Conservation (phyloP, 2,113 vertebrate species). For the Ibidorhyncha struthersii region DNA sequence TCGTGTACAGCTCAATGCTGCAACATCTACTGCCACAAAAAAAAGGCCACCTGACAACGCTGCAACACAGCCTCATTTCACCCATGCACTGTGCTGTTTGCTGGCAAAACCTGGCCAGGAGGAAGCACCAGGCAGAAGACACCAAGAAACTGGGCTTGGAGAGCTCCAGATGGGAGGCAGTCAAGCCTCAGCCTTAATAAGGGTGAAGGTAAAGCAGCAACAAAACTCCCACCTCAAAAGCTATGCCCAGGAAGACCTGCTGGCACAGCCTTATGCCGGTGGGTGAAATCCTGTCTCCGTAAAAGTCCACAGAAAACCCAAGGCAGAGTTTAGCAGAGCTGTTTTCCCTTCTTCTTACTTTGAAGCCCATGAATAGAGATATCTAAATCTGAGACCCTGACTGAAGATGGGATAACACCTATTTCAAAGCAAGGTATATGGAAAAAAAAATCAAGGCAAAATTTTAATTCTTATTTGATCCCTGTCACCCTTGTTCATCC, state of each 20-base stretch:
- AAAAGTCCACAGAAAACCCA: background rate
- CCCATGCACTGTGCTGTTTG: too few species aligned
- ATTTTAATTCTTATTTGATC: background rate
- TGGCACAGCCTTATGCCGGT: rapidly evolving
- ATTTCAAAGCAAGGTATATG: background rate
- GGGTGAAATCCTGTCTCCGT: background rate
- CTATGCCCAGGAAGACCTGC: background rate
- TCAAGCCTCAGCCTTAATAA: background rate
- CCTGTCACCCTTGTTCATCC: background rate
- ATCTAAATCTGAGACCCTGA: background rate
- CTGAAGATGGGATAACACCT: rapidly evolving
- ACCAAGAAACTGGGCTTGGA: background rate
- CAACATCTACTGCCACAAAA: background rate
- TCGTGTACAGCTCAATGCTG: background rate
- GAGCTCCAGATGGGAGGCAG: background rate
- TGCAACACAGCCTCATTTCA: background rate
- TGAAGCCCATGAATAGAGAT: background rate
- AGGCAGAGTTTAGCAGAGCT: background rate
- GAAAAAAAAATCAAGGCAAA: background rate
- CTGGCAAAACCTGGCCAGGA: background rate
- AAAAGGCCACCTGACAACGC: background rate
- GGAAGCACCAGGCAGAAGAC: background rate
- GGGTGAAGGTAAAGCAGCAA: background rate
- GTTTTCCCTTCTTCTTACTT: background rate
- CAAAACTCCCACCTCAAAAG: background rate